Base-by-base conservation (phyloP, 2,113 vertebrate species). In the Dendrocopos noguchii region DNA sequence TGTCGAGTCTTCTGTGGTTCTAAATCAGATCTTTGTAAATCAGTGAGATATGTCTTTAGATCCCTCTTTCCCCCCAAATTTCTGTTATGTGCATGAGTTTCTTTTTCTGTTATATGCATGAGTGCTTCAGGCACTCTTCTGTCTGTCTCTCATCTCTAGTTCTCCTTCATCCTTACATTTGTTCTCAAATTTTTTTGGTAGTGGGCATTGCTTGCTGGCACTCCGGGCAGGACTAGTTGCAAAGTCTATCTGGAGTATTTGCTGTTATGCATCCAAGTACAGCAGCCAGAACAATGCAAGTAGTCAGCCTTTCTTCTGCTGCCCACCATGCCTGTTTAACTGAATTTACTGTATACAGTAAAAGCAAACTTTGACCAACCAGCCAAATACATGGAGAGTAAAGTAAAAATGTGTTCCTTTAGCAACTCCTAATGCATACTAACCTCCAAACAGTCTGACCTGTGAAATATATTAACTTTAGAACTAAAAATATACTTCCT, bases 21-120 rank as follows among this genome's bases (percentile, higher is more conserved):
- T 66, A 24, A 77, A 63, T 5, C 4, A 44, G 59, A 55, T 29
- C 31, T 52, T 46, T 42, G 59, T 65, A 50, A 56, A 44, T 59
- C 36, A 12, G 10, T 84, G 84, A 39, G 24, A 72, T 71, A 66
- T 5, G 2, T 60, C 29, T 76, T 18, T 44, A 66, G 68, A 7
- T 56, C 15, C 8, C 21, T 27, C 46, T 73, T 46, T 2, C 4
- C 3, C 24, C 4, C 9, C 9, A 0, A 39, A 12, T 29, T 17
- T 88, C 36, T 59, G 34, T 28, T 56, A 12, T 76, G 64, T 59
- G 65, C 79, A 10, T 1, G 2, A 59, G 46, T 57, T 9, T 84
- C 57, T 42, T 64, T 15, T 36, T 36, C 36, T 36, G 36, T 36
- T 36, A 9, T 36, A 10, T 39, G 13, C 15, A 5, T 31, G 21